A percentile compares a stretch with the other conserved stretches of the same genome.
Conservation (phyloP, 2,113 vertebrate genomes). For the Nothobranchius furzeri region DNA sequence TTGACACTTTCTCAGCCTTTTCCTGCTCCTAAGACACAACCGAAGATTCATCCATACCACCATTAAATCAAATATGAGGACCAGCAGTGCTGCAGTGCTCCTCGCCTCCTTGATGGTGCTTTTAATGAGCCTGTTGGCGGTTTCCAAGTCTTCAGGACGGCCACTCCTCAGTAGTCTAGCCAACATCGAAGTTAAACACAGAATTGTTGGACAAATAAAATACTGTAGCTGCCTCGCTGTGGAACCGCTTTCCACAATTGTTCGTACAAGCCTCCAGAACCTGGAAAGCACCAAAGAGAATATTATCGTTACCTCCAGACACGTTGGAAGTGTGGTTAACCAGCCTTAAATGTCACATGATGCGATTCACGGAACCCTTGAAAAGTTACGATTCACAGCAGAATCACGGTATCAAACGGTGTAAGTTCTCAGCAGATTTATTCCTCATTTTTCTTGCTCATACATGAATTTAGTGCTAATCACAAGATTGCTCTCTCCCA, state of each 20-base stretch:
- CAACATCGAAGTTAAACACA: constrained; percentile 77
- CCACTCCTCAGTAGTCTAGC: constrained; percentile 85
- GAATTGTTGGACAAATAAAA: constrained; percentile 8
- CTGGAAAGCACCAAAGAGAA: constrained; percentile 64
- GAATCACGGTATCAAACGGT: not conserved
- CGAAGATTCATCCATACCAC: not conserved
- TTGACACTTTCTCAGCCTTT: constrained; percentile 81
- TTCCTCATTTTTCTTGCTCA: constrained; percentile 10
- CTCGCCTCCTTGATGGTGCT: constrained; percentile 85
- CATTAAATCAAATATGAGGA: not conserved
- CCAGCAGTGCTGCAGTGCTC: not conserved
- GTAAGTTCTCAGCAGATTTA: not conserved
- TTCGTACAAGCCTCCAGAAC: constrained; percentile 91
- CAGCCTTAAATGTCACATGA: constrained; percentile 35
- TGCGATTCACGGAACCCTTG: not conserved
- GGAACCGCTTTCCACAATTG: constrained; percentile 88
- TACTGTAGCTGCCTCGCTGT: constrained; percentile 86
- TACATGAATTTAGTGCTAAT: constrained; percentile 12
- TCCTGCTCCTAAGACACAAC: constrained; percentile 84
- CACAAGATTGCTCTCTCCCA: not conserved
- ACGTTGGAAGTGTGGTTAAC: constrained; percentile 21
- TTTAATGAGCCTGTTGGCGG: constrained; percentile 91
- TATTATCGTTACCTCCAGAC: not conserved
- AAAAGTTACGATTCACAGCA: constrained; percentile 6
- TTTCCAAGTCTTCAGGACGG: constrained; percentile 86